Evolutionary conservation across 1,140 invertebrate genomes (phyloP).

Genomic region (Bombus superbus): DNA sequence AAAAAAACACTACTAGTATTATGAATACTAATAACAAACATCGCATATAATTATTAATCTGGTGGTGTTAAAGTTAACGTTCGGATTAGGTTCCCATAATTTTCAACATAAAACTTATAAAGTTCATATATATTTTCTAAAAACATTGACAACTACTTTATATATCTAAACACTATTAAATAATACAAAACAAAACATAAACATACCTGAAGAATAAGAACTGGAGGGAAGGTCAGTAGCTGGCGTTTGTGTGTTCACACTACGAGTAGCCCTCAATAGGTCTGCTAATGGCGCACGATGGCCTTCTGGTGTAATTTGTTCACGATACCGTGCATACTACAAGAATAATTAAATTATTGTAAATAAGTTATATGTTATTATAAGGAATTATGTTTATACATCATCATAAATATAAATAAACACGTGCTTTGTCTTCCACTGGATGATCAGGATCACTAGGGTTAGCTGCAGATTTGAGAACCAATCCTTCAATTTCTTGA

Average conservation of each 20-base stretch:
- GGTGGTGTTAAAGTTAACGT: slow-evolving; percentile 2
- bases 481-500: slow-evolving; percentile 91
- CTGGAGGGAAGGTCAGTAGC: slow-evolving; percentile 83
- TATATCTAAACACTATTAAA: background rate
- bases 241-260: slow-evolving; percentile 93
- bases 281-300: slow-evolving; percentile 92
- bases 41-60: slow-evolving; percentile 20
- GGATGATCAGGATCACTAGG: slow-evolving; percentile 79
- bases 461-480: slow-evolving; percentile 82
- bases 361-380: no score
- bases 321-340: slow-evolving; percentile 81
- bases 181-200: background rate
- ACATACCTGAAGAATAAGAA: slow-evolving; percentile 84
- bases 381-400: no score
- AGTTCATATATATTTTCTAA: background rate
- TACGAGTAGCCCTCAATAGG: slow-evolving; percentile 87
- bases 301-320: slow-evolving; percentile 90
- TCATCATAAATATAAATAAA: background rate
- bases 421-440: slow-evolving; percentile 79
- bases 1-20: slow-evolving; percentile 7
- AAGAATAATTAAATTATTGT: slow-evolving; percentile 1
- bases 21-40: slow-evolving; percentile 12
- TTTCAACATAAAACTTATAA: slow-evolving; percentile 11
- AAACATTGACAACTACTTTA: slow-evolving; percentile 16
- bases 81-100: slow-evolving; percentile 5